Evolutionary conservation across 2,113 vertebrate species (phyloP).

Genomic region (Rhinopomastus cyanomelas): DNA sequence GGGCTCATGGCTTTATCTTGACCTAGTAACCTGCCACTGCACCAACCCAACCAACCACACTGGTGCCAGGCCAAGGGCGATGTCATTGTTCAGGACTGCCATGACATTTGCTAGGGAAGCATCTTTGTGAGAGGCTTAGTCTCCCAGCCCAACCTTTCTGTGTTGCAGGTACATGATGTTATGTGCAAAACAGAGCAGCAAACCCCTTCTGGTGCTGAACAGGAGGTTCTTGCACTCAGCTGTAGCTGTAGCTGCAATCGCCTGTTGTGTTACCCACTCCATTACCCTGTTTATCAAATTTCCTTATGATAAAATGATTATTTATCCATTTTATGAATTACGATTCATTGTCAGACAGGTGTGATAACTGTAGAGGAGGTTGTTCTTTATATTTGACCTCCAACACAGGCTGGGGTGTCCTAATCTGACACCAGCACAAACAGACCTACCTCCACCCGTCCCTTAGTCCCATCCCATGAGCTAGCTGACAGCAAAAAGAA

Average conservation of each 20-base stretch:
- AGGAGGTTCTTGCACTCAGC: background rate
- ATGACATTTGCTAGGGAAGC: background rate
- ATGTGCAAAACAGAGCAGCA: background rate
- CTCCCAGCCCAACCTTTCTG: background rate
- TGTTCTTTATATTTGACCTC: background rate
- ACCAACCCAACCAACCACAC: background rate
- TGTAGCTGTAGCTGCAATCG: background rate
- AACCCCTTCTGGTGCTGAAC: background rate
- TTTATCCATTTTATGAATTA: background rate
- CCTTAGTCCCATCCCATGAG: background rate
- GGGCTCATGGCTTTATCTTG: background rate
- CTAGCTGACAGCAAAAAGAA: background rate
- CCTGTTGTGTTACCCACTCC: background rate
- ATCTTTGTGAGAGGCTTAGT: background rate
- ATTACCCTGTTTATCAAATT: background rate
- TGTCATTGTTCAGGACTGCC: background rate
- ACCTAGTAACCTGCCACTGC: background rate
- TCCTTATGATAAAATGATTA: background rate
- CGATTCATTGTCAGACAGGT: background rate
- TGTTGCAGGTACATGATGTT: background rate
- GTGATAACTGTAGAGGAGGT: background rate
- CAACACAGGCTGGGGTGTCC: background rate
- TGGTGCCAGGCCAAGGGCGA: background rate
- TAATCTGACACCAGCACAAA: background rate
- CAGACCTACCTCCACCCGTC: background rate